Base-by-base conservation (phyloP, 1,140 invertebrate species). In the Neuroterus valhalla region DNA sequence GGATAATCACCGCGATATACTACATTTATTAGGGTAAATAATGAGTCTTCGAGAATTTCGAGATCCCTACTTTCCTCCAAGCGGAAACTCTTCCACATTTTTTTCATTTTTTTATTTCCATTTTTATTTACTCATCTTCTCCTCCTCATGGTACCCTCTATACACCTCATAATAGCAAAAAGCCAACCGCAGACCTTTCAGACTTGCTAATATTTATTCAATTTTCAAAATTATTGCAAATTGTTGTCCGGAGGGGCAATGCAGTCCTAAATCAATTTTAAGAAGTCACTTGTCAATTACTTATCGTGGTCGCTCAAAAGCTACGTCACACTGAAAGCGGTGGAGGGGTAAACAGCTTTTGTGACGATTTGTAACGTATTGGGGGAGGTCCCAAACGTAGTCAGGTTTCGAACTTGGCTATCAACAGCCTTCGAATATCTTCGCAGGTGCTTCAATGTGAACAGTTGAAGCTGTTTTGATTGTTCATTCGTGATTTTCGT, bases 1-100 rank as follows among this genome's bases (percentile, higher is more conserved):
- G 84, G 84, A 87, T 88, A 89, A 89, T 87, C 84, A 86, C 85
- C 84, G 85, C 86, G 85, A 87, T 88, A 87, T 89, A 89, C 86
- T 78, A 83, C 85, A 84, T 86, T 87, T 88, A 88, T 89, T 89
- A 88, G 84, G 83, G 82, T 80, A 80, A 83, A 85, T 87, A 87
- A 87, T 87, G 84, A 85, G 82, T 78, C 79, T 78, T 74, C 72
- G 79, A 67, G 46, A 76, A 76, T 75, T 74, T 68, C 79, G 75
- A 81, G 75, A 77, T 81, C 75, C 79, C 73, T 76, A 62, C 73
- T 81, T 77, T 52, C 17, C 44, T 67, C 42, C n/a, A 69, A 72
- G 67, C 67, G 43, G 67, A 45, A 46, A 26, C 67, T 46, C 69
- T 70, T 73, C 73, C 55, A 76, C 74, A 74, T 71, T 73, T 76